Percentiles rank a stretch among this genome's conserved stretches.
Evolutionary conservation across 2,888 invertebrate genomes (phyloP).

Genomic region (Dynastes hyllus): DNA sequence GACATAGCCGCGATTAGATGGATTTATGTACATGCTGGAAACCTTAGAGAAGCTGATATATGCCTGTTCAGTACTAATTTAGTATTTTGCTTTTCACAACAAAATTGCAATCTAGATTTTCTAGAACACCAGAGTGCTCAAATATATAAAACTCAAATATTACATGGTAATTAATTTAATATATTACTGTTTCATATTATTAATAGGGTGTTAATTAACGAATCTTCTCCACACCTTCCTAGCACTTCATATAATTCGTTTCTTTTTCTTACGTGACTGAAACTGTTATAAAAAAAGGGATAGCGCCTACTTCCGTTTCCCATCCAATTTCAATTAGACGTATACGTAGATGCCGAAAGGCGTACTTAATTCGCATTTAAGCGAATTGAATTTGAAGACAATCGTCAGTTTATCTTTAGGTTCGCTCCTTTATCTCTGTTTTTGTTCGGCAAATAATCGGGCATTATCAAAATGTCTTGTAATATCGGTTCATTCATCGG

Average conservation of each 20-base stretch:
- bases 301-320: conserved; percentile 8
- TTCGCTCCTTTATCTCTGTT: conserved; percentile 22
- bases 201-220: not conserved
- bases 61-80: too few relatives aligned
- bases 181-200: too few relatives aligned
- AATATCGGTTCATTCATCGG: conserved; percentile 41
- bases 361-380: conserved; percentile 28
- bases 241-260: not conserved
- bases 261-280: not conserved
- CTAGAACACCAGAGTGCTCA: too few relatives aligned
- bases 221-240: too few relatives aligned
- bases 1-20: too few relatives aligned
- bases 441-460: conserved; percentile 41
- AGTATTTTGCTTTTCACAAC: too few relatives aligned
- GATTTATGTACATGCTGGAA: too few relatives aligned
- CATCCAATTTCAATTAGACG: conserved; percentile 29
- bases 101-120: too few relatives aligned
- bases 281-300: conserved; percentile 9
- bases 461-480: conserved; percentile 44
- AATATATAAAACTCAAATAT: too few relatives aligned
- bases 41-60: too few relatives aligned
- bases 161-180: too few relatives aligned
- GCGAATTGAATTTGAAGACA: conserved; percentile 40
- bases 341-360: conserved; percentile 15
- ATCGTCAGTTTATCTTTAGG: conserved; percentile 25